Conservation (phyloP, 2,797 vertebrate genomes). For the Pelochelys cantorii region DNA sequence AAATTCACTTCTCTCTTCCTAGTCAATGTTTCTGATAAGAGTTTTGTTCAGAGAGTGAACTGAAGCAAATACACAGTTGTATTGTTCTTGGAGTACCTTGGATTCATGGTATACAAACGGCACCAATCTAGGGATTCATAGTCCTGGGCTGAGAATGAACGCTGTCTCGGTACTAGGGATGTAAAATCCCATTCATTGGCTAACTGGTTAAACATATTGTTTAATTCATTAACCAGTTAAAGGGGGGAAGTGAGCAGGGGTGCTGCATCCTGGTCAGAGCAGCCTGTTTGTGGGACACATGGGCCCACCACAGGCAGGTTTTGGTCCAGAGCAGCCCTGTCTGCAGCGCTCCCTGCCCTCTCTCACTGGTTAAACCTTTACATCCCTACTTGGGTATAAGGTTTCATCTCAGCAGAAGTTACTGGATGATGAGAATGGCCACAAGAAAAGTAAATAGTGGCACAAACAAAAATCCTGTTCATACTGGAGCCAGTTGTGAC, state of each 20-base stretch:
- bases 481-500: neutral
- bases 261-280: no score
- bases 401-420: neutral
- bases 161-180: neutral
- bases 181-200: no score
- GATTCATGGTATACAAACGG: neutral
- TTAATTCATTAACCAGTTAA: no score
- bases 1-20: neutral
- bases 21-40: neutral
- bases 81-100: neutral
- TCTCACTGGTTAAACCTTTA: no score
- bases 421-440: neutral
- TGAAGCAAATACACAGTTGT: neutral
- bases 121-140: neutral
- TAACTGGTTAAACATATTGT: no score
- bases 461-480: neutral
- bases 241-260: no score
- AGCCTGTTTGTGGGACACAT: no score
- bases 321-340: no score
- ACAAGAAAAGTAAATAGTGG: neutral
- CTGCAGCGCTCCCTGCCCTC: no score
- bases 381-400: neutral
- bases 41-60: neutral
- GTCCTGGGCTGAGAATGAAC: neutral
- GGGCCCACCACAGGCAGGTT: no score